phyloP scores from a whole-genome alignment of 2,888 invertebrate genomes.

The Dryococelus australis region DNA sequence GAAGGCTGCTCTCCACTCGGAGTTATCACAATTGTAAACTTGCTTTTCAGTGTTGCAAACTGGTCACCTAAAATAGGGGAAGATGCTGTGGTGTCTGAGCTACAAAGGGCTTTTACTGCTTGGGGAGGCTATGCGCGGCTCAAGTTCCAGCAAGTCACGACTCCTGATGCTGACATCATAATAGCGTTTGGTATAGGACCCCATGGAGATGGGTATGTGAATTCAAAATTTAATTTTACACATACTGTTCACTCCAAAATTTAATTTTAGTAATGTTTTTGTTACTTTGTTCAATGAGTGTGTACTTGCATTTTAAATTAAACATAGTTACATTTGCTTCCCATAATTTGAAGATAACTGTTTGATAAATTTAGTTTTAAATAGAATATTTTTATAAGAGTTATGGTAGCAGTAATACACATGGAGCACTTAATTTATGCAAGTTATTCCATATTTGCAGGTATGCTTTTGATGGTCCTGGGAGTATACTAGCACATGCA shows the following conservation, averaged over 20 bases:
- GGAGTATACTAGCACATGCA: conserved; percentile 77
- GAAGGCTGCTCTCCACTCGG: too few relatives aligned
- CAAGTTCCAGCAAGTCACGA: conserved; percentile 61
- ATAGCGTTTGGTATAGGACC: conserved; percentile 73
- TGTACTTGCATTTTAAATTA: conserved; percentile 33
- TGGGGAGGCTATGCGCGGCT: conserved; percentile 75
- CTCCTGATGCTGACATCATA: conserved; percentile 73
- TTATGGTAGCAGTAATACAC: too few relatives aligned
- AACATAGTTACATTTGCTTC: background rate
- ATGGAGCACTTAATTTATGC: background rate
- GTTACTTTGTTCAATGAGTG: background rate
- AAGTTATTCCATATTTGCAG: conserved; percentile 54
- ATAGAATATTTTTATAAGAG: background rate
- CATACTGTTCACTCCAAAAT: background rate
- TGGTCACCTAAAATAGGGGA: conserved; percentile 70
- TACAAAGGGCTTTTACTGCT: conserved; percentile 68
- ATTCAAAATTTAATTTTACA: background rate
- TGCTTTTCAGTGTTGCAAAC: conserved; percentile 68
- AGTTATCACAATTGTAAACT: too few relatives aligned
- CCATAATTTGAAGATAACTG: background rate
- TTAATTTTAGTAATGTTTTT: conserved; percentile 19
- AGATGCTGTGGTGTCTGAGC: conserved; percentile 63
- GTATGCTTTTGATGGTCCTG: conserved; percentile 80
- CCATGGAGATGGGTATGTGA: conserved; percentile 73
- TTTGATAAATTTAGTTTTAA: background rate